A percentile compares a stretch with the other conserved stretches of the same genome.
Conservation (phyloP, 2,113 vertebrate species). For the Gambusia affinis region DNA sequence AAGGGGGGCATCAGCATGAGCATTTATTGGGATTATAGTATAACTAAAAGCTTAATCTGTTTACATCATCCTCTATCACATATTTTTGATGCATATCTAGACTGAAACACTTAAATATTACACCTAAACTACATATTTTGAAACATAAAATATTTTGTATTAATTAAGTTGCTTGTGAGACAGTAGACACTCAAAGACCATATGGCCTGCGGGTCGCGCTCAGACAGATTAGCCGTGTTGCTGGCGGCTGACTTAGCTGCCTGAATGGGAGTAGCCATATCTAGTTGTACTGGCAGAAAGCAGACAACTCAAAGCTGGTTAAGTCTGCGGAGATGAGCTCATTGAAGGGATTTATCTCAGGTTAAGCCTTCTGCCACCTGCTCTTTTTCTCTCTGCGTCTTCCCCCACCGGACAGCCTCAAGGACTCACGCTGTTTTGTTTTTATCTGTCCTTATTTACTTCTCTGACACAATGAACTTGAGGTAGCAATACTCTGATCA, state of each 20-base stretch:
- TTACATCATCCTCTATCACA: background rate
- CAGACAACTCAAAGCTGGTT: conserved; percentile 51
- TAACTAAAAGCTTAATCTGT: background rate
- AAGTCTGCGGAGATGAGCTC: conserved; percentile 71
- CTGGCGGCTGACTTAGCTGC: conserved; percentile 34
- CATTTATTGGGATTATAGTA: conserved; percentile 24
- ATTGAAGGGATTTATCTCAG: conserved; percentile 59
- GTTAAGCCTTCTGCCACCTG: conserved; percentile 76
- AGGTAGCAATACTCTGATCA: conserved; percentile 12
- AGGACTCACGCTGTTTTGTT: background rate
- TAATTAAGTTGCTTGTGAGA: conserved; percentile 29
- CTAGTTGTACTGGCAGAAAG: conserved; percentile 50
- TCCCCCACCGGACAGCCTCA: conserved; percentile 5
- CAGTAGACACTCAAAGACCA: conserved; percentile 29
- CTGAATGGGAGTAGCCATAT: conserved; percentile 21
- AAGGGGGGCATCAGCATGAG: conserved; percentile 14
- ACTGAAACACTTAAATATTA: background rate
- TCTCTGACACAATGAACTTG: conserved; percentile 19
- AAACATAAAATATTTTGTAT: background rate
- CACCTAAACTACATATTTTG: background rate
- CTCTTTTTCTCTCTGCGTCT: conserved; percentile 36
- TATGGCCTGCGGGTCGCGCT: conserved; percentile 57
- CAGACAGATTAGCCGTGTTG: conserved; percentile 71
- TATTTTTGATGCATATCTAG: background rate
- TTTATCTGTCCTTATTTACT: conserved; percentile 39